Percentiles rank a stretch among this genome's conserved stretches.
Evolutionary conservation across 2,797 vertebrate genomes (phyloP).

Genomic region (Alfaro cultratus): DNA sequence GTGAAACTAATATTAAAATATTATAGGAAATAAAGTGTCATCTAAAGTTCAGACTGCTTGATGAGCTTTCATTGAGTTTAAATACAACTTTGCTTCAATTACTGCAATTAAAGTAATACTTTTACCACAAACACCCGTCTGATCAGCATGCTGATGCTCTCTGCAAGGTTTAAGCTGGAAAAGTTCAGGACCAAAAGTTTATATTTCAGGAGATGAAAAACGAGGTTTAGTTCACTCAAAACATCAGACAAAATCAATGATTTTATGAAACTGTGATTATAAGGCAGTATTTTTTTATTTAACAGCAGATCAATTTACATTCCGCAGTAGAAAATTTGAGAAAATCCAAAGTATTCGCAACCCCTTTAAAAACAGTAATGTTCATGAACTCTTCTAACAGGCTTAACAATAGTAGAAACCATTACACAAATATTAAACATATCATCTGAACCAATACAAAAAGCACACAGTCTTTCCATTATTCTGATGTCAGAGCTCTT

Average conservation of each 20-base stretch:
- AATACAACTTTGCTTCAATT: conserved; percentile 2
- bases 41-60: conserved; percentile 1
- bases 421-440: conserved; percentile 13
- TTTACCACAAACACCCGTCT: background rate
- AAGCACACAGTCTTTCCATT: conserved; percentile 27
- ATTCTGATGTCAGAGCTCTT: conserved; percentile 45
- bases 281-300: background rate
- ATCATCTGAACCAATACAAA: conserved; percentile 22
- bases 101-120: background rate
- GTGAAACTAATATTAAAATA: conserved; percentile 22
- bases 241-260: background rate
- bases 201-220: background rate
- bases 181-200: background rate
- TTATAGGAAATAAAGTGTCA: conserved; percentile 24
- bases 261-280: background rate
- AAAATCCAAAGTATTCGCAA: background rate
- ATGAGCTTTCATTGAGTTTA: conserved; percentile 8
- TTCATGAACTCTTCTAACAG: conserved; percentile 13
- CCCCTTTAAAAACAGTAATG: conserved; percentile 12
- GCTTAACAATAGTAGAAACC: conserved; percentile 12
- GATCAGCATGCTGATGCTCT: background rate
- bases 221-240: background rate
- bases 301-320: conserved; percentile 1
- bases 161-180: background rate
- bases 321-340: conserved; percentile 4